These are phyloP conservation scores for Coelopa frigida DNA, from an alignment of 1,140 invertebrate genomes.

Conservation along the genomic window DNA sequence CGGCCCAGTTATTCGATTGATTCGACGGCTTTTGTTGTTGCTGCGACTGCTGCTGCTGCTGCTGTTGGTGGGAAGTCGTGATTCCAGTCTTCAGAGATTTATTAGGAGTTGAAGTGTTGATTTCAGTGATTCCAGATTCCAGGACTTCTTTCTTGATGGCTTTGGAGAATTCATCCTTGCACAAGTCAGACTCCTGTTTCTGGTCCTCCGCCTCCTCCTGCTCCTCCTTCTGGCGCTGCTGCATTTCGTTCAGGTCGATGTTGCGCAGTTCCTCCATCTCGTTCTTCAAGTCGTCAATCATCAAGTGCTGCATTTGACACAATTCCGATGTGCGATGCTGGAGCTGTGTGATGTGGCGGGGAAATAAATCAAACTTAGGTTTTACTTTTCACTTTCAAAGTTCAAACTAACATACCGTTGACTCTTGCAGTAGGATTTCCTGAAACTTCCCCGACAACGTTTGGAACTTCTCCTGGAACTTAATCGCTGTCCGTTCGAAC, in stretches of 20 bases:
- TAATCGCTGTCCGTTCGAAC: conserved; percentile 66
- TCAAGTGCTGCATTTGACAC: conserved; percentile 32
- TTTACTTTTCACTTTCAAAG: background rate
- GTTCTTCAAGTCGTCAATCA: conserved; percentile 35
- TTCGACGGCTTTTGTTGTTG: background rate
- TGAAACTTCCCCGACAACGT: conserved; percentile 73
- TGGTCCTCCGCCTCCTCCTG: conserved; percentile 4
- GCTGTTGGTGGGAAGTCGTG: conserved; percentile 4
- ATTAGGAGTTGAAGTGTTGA: no score
- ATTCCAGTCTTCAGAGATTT: no score
- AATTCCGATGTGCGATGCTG: conserved; percentile 37
- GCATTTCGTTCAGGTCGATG: background rate
- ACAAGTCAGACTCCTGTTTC: background rate
- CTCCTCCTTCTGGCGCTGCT: conserved; percentile 1
- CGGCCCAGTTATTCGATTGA: conserved; percentile 1
- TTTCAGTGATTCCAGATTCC: no score
- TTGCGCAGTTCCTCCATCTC: conserved; percentile 31
- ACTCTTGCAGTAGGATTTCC: conserved; percentile 72
- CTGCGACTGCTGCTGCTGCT: conserved; percentile 1
- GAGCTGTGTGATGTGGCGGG: conserved; percentile 18
- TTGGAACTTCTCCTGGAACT: conserved; percentile 66
- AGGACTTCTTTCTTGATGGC: no score
- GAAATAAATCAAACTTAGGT: background rate
- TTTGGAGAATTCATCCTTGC: no score
- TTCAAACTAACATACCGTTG: conserved; percentile 57